Base-by-base conservation (phyloP, 2,113 vertebrate genomes). In the Corydoras maculifer region DNA sequence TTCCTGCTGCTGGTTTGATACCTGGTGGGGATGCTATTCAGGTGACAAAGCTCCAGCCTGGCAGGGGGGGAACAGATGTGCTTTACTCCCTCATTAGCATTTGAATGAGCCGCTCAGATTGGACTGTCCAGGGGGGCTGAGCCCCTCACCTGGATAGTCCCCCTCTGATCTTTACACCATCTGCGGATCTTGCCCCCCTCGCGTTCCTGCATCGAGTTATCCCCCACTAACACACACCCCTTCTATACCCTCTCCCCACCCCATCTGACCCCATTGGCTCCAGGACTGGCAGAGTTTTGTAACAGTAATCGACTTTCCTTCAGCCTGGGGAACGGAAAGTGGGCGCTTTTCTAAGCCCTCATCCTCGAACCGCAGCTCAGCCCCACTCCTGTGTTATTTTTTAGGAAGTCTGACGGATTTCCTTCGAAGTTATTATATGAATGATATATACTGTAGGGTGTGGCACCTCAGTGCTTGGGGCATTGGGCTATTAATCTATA, bases 21-120 rank as follows among this genome's bases (percentile, higher is more conserved):
- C 94, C 95, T 98, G 93, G 92, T 93, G 92, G 92, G 93, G 89
- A 91, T 93, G 92, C 93, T 92, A 93, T 96, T 96, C 95, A 98
- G 95, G 94, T 98, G 93, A 93, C 93, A 93, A 92, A 92, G 92
- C 93, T 93, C 86, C 88, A 86, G 89, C 86, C 92, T 79, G 89
- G 76, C 68, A 88, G 90, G 91, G 90, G 92, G 93, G 91, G 91
- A 95, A 96, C 96, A 99, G 96, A 96, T 98, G 96, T 94, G 93
- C 91, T 96, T 97, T 94, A 93, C 92, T 90, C 91, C 90, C 92
- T 97, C 93, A 98, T 99, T 99, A 98, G 90, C 95, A 98, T 97
- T 91, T 97, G 94, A 99, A 98, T 97, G 92, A 91, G 91, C 80
- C 86, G 89, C 89, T 91, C 91, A 91, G 91, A 91, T 93, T 92